Percentiles rank a stretch among this genome's conserved stretches.
These are phyloP conservation scores for Babylonia areolata DNA, from an alignment of 1,140 invertebrate species.

Conservation along the genomic window DNA sequence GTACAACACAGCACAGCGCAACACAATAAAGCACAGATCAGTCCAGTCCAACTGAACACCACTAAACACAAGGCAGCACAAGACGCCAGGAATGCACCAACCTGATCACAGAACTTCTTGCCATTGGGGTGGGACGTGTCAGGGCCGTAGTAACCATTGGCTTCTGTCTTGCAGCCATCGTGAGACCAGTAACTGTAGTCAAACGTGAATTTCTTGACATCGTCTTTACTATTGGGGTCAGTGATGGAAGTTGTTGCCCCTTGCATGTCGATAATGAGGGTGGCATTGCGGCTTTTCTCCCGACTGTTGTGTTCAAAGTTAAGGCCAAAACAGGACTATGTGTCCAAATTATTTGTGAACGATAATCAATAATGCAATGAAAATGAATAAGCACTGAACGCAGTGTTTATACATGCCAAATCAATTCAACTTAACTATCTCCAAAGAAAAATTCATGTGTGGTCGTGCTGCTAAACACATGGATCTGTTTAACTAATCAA, in stretches of 20 bases:
- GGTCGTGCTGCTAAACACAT: too few species aligned
- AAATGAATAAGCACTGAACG: too few species aligned
- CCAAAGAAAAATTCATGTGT: too few species aligned
- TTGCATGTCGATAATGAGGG: conserved; percentile 79
- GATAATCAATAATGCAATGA: too few species aligned
- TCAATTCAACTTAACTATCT: too few species aligned
- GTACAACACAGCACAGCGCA: too few species aligned
- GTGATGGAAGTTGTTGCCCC: conserved; percentile 77
- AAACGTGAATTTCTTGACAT: conserved; percentile 79
- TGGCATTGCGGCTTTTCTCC: conserved; percentile 79
- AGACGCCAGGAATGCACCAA: conserved; percentile 47
- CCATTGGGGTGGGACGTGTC: conserved; percentile 76
- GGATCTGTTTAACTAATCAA: too few species aligned
- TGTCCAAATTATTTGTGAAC: too few species aligned
- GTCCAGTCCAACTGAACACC: too few species aligned
- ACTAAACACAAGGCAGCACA: too few species aligned
- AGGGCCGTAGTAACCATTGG: conserved; percentile 77
- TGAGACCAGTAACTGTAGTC: conserved; percentile 83
- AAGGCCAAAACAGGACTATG: conserved; percentile 46
- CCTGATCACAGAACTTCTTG: conserved; percentile 79
- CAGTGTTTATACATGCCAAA: too few species aligned
- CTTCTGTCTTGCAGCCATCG: conserved; percentile 79
- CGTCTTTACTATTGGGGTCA: conserved; percentile 76
- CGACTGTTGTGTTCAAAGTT: conserved; percentile 77
- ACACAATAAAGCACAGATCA: too few species aligned